Evolutionary conservation across 2,888 invertebrate genomes (phyloP).

Genomic region (Bimastos eiseni): DNA sequence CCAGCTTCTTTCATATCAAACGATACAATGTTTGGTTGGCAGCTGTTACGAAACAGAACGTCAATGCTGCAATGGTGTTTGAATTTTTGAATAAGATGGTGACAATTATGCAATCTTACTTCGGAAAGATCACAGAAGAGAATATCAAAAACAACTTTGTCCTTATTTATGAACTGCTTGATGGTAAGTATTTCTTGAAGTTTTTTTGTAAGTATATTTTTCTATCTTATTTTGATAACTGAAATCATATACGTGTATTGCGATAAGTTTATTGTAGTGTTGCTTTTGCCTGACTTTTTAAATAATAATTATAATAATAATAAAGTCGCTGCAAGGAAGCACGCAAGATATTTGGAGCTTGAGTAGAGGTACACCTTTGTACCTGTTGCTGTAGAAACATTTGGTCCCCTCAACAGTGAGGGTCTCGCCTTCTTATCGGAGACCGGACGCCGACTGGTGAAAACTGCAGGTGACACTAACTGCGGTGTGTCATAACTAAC

Average conservation of each 20-base stretch:
- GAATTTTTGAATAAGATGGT: constrained; percentile 93
- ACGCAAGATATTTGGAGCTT: no score
- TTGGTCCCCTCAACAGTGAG: no score
- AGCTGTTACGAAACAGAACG: constrained; percentile 99
- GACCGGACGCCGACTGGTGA: no score
- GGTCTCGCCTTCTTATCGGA: no score
- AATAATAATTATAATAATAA: no score
- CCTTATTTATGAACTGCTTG: constrained; percentile 95
- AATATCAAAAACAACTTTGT: constrained; percentile 99
- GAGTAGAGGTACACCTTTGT: no score
- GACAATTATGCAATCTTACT: constrained; percentile 96
- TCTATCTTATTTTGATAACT: background rate
- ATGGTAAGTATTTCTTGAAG: constrained; percentile 72
- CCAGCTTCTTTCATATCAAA: constrained; percentile 98
- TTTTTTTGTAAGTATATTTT: background rate
- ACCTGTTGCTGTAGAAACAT: no score
- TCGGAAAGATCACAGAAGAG: constrained; percentile 98
- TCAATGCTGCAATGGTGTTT: constrained; percentile 99
- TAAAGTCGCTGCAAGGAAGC: no score
- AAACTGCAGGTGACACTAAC: no score
- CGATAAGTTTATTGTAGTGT: background rate
- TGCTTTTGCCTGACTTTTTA: background rate
- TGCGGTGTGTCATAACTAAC: no score
- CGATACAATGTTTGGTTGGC: constrained; percentile 99
- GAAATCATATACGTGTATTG: background rate